These are phyloP conservation scores for Ammospiza nelsoni DNA, from an alignment of 2,113 vertebrate genomes.

Conservation along the genomic window DNA sequence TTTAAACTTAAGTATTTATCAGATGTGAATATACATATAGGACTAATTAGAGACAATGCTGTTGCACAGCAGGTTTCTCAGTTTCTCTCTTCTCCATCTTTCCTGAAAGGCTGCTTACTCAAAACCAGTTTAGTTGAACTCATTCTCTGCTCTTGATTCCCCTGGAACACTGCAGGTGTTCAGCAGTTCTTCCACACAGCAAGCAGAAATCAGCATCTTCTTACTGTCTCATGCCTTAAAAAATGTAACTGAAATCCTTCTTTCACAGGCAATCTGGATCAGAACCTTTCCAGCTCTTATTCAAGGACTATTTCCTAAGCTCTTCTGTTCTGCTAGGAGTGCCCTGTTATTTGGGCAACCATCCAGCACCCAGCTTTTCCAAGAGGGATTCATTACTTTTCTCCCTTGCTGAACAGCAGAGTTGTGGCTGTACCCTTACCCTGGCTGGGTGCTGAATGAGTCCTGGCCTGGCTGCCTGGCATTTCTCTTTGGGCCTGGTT, in stretches of 20 bases:
- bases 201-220: neutral
- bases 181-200: neutral
- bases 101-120: neutral
- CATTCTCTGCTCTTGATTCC: neutral
- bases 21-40: neutral
- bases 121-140: neutral
- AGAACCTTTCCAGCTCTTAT: neutral
- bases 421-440: fast-evolving
- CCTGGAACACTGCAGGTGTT: neutral
- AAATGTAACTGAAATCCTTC: neutral
- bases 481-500: neutral
- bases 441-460: neutral
- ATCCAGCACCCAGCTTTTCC: neutral
- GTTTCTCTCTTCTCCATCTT: neutral
- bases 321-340: neutral
- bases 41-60: neutral
- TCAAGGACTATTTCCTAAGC: neutral
- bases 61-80: neutral
- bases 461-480: neutral
- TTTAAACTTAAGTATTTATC: neutral
- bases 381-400: neutral
- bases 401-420: neutral
- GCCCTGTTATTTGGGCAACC: neutral
- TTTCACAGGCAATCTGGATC: neutral
- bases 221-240: neutral